Evolutionary conservation across 2,113 vertebrate species (phyloP), one percentile per base, ranked within the genome.

Genomic region (Dicrurus megarhynchus): DNA sequence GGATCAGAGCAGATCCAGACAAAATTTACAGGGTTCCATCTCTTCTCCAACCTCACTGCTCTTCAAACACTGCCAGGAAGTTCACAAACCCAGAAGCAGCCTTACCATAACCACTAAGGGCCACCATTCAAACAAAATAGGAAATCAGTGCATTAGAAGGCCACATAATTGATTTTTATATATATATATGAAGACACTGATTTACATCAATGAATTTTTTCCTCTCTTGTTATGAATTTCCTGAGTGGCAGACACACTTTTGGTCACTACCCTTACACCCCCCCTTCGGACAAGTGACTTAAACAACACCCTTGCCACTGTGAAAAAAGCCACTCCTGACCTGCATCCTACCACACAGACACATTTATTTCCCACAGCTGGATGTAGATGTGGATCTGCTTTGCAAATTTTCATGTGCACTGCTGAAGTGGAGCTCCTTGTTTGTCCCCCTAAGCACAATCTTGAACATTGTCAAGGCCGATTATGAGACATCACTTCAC

Each of bases 401-500:
- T 52, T 71, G 63, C 5, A 10, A 39, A 90, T 92, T 87, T 87
- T 76, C 69, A 24, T 22, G 49, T 37, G 75, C 27, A 10, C 24
- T 33, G 49, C 80, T 67, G 71, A 76, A 57, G n/a, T 9, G 44
- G 61, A 93, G 92, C 74, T 71, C 33, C 89, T 89, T 93, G 68
- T 90, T 83, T 90, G 80, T 81, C 93, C 91, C 88, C 53, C 63
- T 70, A 60, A 87, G 94, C 93, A 87, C 60, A 94, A 95, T 84
- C 93, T 90, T 89, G 84, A 96, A 47, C 28, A 35, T 61, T 97
- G 96, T 96, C 96, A 95, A 90, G 68, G 80, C 85, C 1, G 4
- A 97, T 97, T 93, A 95, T 90, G 59, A 86, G 82, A 91, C 63
- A 92, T 93, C 82, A 83, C 94, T 91, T 96, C 94, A 96, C 56